A percentile compares a stretch with the other conserved stretches of the same genome.
phyloP scores from a whole-genome alignment of 2,888 invertebrate genomes.

The Calameuta filiformis region DNA sequence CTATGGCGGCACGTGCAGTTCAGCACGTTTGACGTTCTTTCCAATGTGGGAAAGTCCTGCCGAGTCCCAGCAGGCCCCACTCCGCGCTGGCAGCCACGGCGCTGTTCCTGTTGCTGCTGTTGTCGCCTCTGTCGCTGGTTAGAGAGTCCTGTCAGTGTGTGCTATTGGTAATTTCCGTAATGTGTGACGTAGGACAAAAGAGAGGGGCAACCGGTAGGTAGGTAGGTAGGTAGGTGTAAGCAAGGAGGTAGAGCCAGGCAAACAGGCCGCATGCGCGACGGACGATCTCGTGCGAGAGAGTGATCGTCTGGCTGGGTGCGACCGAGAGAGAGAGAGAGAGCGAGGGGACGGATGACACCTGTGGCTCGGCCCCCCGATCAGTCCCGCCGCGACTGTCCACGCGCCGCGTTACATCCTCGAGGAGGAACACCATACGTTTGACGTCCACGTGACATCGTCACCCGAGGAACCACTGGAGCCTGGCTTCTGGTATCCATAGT shows the following conservation, averaged over 20 bases:
- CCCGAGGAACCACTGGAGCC: conserved; percentile 2
- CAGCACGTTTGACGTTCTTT: too few species aligned
- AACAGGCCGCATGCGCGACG: conserved; percentile 19
- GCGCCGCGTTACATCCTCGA: conserved; percentile 43
- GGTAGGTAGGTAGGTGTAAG: too few species aligned
- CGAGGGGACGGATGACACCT: conserved; percentile 55
- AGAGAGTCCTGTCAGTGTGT: too few species aligned
- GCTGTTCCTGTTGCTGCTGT: too few species aligned
- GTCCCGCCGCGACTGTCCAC: conserved; percentile 62
- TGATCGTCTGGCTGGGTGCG: conserved; percentile 27
- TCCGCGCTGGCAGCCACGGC: too few species aligned
- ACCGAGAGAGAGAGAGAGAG: conserved; percentile 15
- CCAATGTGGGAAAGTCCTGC: too few species aligned
- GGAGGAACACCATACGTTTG: background rate
- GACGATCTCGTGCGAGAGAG: conserved; percentile 24
- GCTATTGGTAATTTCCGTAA: too few species aligned
- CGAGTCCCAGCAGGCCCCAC: too few species aligned
- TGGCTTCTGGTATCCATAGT: background rate
- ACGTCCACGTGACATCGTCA: conserved; percentile 30
- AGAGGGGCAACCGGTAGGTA: too few species aligned
- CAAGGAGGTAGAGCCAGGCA: background rate
- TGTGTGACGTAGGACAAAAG: too few species aligned
- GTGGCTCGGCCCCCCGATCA: conserved; percentile 59
- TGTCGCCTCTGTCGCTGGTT: too few species aligned
- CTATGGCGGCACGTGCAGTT: too few species aligned